phyloP scores from a whole-genome alignment of 2,113 vertebrate species.

The Psettodes erumei region DNA sequence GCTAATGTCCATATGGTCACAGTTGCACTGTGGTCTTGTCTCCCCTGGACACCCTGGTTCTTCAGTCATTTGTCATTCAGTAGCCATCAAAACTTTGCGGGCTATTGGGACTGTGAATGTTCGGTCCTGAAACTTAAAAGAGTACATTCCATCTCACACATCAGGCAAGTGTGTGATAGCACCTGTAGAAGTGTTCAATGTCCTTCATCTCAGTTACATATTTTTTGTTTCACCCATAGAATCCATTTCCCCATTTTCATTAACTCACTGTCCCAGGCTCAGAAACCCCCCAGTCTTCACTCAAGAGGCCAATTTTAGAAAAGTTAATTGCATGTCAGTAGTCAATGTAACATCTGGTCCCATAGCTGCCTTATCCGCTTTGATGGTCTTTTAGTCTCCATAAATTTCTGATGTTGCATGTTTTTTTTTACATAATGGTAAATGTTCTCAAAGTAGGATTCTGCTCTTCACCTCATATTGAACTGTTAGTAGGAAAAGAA shows the following conservation, averaged over 20 bases:
- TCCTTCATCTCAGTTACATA: no score
- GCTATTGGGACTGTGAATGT: constrained; percentile 12
- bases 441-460: not conserved
- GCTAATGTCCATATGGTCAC: constrained; percentile 78
- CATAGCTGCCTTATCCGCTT: constrained; percentile 16
- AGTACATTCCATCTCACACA: no score
- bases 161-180: not conserved
- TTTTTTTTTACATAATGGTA: constrained; percentile 4
- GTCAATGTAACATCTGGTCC: constrained; percentile 48
- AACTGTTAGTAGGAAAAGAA: not conserved
- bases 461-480: not conserved
- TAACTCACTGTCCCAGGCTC: constrained; percentile 22
- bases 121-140: not conserved
- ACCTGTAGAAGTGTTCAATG: not conserved
- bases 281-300: constrained; percentile 33
- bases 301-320: constrained; percentile 53
- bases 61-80: constrained; percentile 57
- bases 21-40: constrained; percentile 33
- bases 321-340: constrained; percentile 63
- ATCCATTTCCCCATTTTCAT: not conserved
- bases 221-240: constrained; percentile 5
- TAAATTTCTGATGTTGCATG: constrained; percentile 1
- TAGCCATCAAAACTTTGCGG: constrained; percentile 44
- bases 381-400: constrained; percentile 25
- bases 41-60: constrained; percentile 48